Base-by-base conservation (phyloP, 2,113 vertebrate species). In the Corythornis cristatus region DNA sequence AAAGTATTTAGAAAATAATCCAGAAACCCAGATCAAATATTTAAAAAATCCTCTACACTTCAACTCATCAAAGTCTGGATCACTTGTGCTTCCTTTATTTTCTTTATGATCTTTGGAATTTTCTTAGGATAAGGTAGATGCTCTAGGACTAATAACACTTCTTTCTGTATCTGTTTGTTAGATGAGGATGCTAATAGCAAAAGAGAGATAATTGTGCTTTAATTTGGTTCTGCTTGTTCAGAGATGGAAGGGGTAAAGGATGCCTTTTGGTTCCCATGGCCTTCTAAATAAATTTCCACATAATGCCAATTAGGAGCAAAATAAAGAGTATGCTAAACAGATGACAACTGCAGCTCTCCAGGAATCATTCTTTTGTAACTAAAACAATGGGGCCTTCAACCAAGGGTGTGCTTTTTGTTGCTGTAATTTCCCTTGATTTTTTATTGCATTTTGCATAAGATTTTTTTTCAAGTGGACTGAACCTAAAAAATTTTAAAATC, bases 241-340 rank as follows among this genome's bases (percentile, higher is more conserved):
- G 95, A 83, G 45, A 50, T 51, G 42, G 70, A 66, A n/a, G 25
- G 45, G 37, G 8, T 35, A 45, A 91, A 73, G 61, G 45, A 86
- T 89, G 93, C 56, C 89, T 96, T 95, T 93, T 92, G 74, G 96
- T 98, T 98, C 98, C 98, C 98, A 98, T 98, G 97, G 97, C 96
- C 97, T 95, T 96, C 87, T 86, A 97, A 97, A 91, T 97, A 84
- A 89, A 68, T 95, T 96, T 96, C 91, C 82, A 94, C 96, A 96
- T 97, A 96, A 97, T 83, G 94, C 93, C 93, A 97, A 96, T 98
- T 97, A 98, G 97, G 92, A 94, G 86, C 54, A 96, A 88, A 96
- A 94, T 80, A 93, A 96, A 96, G 95, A 95, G 76, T 96, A 93
- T 96, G 95, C 92, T 91, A 94, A 96, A 61, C 91, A 97, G 95